phyloP scores from a whole-genome alignment of 1,140 invertebrate genomes.

The Colletes gigas region DNA sequence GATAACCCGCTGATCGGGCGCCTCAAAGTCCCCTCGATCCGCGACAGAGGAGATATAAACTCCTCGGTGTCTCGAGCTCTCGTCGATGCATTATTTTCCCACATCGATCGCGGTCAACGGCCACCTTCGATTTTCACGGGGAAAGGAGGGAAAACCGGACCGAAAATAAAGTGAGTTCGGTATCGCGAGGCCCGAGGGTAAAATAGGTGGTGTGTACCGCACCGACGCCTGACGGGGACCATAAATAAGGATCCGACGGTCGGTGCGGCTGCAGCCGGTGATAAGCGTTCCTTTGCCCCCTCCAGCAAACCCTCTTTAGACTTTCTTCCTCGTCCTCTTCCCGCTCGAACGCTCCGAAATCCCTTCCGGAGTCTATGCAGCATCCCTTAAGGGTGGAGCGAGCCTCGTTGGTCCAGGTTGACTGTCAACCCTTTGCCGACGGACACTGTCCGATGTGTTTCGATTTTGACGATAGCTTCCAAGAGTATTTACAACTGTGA shows the following conservation, averaged over 20 bases:
- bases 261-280: constrained; percentile 75
- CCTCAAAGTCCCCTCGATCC: no score
- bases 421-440: no score
- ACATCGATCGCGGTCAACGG: constrained; percentile 4
- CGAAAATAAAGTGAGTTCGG: constrained; percentile 72
- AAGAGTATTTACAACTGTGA: no score
- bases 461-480: no score
- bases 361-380: constrained; percentile 41
- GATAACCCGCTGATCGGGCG: no score
- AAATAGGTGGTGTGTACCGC: constrained; percentile 72
- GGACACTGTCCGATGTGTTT: no score
- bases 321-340: constrained; percentile 57
- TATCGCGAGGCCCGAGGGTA: constrained; percentile 62
- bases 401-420: not conserved
- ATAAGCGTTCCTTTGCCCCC: constrained; percentile 76
- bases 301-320: constrained; percentile 48
- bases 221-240: constrained; percentile 73
- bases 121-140: constrained; percentile 58
- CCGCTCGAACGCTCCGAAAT: constrained; percentile 49
- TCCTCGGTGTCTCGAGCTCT: not conserved
- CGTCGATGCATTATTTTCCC: not conserved
- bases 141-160: constrained; percentile 25
- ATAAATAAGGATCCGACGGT: constrained; percentile 81
- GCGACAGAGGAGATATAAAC: not conserved
- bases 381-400: not conserved